Percentiles rank a stretch among this genome's conserved stretches.
These are phyloP conservation scores for Melitaea athalia DNA, from an alignment of 2,888 invertebrate species.

Conservation along the genomic window DNA sequence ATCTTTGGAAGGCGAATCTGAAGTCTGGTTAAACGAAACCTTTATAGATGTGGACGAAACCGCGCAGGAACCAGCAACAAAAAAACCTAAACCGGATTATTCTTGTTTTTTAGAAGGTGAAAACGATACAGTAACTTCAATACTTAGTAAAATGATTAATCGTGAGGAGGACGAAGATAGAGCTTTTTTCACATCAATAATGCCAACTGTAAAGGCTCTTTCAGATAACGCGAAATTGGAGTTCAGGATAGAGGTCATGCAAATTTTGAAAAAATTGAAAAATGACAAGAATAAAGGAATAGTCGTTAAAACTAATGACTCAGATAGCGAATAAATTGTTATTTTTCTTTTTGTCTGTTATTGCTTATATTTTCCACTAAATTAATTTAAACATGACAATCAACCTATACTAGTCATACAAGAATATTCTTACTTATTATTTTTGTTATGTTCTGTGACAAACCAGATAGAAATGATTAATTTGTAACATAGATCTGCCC, in stretches of 20 bases:
- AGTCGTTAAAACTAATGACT: constrained; percentile 17
- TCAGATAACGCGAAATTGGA: constrained; percentile 57
- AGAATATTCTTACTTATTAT: too few relatives aligned
- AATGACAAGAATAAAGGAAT: constrained; percentile 43
- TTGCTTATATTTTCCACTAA: not conserved
- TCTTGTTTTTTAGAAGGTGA: constrained; percentile 28
- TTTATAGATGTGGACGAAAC: constrained; percentile 48
- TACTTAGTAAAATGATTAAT: constrained; percentile 58
- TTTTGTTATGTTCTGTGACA: not conserved
- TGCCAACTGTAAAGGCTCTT: constrained; percentile 59
- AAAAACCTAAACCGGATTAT: constrained; percentile 36
- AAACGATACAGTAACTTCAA: constrained; percentile 47
- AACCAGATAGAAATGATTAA: too few relatives aligned
- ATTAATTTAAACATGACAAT: too few relatives aligned
- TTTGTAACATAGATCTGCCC: too few relatives aligned
- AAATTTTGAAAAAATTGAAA: constrained; percentile 53
- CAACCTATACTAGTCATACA: not conserved
- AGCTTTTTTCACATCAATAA: constrained; percentile 66
- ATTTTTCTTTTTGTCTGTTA: not conserved
- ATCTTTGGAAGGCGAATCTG: constrained; percentile 41
- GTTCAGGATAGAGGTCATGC: constrained; percentile 64
- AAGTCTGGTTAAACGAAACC: constrained; percentile 55
- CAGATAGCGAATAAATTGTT: constrained; percentile 17
- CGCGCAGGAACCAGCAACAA: constrained; percentile 36
- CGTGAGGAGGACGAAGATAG: constrained; percentile 68